Evolutionary conservation across 2,113 vertebrate species (phyloP), one percentile per base, ranked within the genome.

Genomic region (Phoxinus phoxinus): DNA sequence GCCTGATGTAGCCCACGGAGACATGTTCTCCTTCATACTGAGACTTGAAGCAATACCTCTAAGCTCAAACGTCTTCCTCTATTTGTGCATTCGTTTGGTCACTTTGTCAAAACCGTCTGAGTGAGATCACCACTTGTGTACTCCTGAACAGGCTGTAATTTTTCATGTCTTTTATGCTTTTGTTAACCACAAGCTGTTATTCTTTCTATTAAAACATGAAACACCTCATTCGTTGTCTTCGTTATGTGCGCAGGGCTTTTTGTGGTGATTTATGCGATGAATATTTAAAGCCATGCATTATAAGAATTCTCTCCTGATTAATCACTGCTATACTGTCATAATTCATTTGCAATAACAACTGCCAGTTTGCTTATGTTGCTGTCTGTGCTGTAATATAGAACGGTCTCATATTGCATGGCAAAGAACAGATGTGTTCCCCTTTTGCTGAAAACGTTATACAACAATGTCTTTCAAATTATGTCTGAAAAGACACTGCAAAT

Each of bases 291-390:
- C 69, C 41, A 9, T 12, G 56, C 83, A 84, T 86, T 84, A 86
- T 86, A 87, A 75, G 63, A 86, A 87, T 87, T 89, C 85, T 86
- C 83, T 30, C 25, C 73, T 61, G 85, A 89, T 89, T 85, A 89
- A 85, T 89, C 88, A 89, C 73, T 44, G 35, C 65, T 51, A 59
- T 56, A 85, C 83, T 85, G 88, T 87, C 88, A 76, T 76, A 80
- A 89, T 13, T 84, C 72, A 85, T 89, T 89, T 83, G 83, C 59
- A 27, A n/a, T 87, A 85, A 89, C 85, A 84, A 86, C 88, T 86
- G 71, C 85, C 83, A 89, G 85, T 87, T 77, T 81, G 53, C 88
- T 86, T 86, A 81, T 51, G 69, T 74, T 81, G 41, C 69, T 61
- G 79, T 67, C 71, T 41, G 72, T 46, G 73, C 77, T 72, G 83